These are phyloP conservation scores for Campylorhamphus procurvoides DNA, from an alignment of 2,113 vertebrate genomes.

Conservation along the genomic window DNA sequence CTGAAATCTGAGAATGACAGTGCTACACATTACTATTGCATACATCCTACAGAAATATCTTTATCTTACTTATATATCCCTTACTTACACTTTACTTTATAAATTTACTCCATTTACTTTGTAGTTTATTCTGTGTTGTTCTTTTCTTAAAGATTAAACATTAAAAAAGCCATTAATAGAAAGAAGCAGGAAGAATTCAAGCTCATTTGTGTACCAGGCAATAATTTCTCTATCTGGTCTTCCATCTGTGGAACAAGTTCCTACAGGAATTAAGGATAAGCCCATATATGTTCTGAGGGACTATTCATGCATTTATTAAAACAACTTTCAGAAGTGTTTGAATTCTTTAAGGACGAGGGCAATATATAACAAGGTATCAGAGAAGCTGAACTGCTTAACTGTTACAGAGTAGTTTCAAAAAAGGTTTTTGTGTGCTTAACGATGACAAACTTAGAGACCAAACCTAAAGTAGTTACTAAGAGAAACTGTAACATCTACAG, in stretches of 20 bases:
- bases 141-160: neutral
- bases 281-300: neutral
- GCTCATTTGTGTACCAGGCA: neutral
- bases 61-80: neutral
- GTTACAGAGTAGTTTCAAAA: neutral
- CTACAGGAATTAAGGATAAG: neutral
- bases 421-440: neutral
- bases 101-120: neutral
- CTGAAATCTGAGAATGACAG: neutral
- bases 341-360: neutral
- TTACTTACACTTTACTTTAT: neutral
- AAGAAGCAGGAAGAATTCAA: neutral
- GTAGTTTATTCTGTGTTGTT: neutral
- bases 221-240: neutral
- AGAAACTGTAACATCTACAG: neutral
- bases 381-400: neutral
- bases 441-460: neutral
- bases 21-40: neutral
- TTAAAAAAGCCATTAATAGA: neutral
- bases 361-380: neutral
- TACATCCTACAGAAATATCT: neutral
- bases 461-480: neutral
- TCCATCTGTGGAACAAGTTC: neutral
- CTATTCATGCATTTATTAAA: neutral
- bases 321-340: neutral